Conservation (phyloP, 2,888 invertebrate species). For the Leptinotarsa juncta region DNA sequence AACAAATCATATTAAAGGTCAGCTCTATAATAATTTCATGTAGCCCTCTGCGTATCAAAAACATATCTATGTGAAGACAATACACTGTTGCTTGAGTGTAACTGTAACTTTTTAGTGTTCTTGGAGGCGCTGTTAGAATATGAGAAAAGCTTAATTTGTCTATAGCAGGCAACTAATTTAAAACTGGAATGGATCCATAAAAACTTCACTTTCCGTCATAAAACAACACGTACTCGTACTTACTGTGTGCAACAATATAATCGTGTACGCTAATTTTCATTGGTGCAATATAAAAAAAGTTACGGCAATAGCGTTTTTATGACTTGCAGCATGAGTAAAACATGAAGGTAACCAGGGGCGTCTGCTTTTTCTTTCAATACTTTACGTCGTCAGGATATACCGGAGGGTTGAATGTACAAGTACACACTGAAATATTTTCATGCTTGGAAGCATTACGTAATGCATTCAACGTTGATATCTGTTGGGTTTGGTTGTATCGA, state of each 20-base stretch:
- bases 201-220: conserved; percentile 21
- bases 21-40: no score
- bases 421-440: background rate
- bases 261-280: conserved; percentile 38
- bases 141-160: conserved; percentile 46
- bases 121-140: conserved; percentile 23
- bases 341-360: conserved; percentile 9
- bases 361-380: background rate
- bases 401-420: background rate
- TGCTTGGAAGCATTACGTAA: background rate
- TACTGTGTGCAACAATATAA: conserved; percentile 33
- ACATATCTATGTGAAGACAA: no score
- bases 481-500: no score
- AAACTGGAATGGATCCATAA: conserved; percentile 15
- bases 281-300: conserved; percentile 32
- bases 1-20: no score
- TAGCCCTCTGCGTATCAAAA: no score
- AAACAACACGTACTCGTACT: conserved; percentile 21
- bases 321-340: conserved; percentile 13
- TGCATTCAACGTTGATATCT: no score
- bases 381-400: background rate
- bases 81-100: no score
- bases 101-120: no score
- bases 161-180: conserved; percentile 2
- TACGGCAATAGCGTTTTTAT: conserved; percentile 32